Conservation (phyloP, 2,888 invertebrate species). For the Gastracanthus pulcherrimus region DNA sequence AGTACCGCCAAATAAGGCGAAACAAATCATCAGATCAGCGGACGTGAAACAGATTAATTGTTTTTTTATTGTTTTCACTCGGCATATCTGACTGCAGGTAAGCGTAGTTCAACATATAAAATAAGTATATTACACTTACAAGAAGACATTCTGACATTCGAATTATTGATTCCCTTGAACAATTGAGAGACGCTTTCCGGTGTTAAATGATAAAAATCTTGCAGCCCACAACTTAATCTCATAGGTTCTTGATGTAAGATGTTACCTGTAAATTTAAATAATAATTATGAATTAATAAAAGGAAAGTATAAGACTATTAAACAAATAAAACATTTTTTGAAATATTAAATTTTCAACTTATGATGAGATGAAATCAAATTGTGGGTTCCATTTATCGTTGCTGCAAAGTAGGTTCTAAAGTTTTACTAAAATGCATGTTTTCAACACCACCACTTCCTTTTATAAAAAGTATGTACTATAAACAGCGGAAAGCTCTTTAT, state of each 20-base stretch:
- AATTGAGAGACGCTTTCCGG: background rate
- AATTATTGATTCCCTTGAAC: background rate
- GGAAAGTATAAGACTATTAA: too few species aligned
- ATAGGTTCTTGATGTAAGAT: too few species aligned
- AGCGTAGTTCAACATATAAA: background rate
- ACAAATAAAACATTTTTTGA: too few species aligned
- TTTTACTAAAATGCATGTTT: background rate
- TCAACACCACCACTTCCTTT: too few species aligned
- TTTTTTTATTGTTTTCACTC: background rate
- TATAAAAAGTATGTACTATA: background rate
- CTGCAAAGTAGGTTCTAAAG: background rate
- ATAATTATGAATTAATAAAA: too few species aligned
- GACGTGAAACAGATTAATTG: slow-evolving; percentile 17
- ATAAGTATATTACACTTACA: background rate
- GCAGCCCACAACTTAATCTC: background rate
- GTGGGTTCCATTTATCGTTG: background rate
- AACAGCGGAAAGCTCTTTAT: background rate
- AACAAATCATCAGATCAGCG: slow-evolving; percentile 8
- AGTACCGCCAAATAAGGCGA: background rate
- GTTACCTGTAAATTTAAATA: too few species aligned
- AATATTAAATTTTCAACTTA: too few species aligned
- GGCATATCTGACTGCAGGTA: background rate
- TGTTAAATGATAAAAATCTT: background rate
- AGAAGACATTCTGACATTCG: background rate
- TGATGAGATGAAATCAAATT: too few species aligned